Evolutionary conservation across 2,113 vertebrate genomes (phyloP).

Genomic region (Egretta garzetta): DNA sequence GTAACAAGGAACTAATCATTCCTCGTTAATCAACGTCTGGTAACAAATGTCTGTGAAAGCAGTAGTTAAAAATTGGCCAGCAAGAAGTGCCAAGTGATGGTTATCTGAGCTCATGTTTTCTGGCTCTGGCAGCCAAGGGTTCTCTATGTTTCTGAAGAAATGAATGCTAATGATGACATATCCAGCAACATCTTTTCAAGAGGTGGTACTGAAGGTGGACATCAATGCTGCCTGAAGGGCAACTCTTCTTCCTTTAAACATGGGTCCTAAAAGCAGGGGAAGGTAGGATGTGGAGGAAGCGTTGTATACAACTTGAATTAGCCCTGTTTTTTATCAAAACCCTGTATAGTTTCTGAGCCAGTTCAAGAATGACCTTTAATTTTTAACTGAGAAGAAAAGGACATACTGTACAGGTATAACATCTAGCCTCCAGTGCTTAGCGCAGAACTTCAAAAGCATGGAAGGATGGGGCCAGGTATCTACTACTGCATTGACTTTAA

Average conservation of each 20-base stretch:
- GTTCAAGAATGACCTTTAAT: background rate
- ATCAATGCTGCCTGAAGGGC: background rate
- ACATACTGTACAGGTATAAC: background rate
- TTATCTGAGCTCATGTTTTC: background rate
- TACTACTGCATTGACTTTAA: background rate
- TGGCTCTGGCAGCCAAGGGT: background rate
- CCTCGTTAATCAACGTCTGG: accelerated
- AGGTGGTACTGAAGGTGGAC: background rate
- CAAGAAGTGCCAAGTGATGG: background rate
- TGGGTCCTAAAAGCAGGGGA: background rate
- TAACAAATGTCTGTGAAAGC: background rate
- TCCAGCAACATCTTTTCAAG: background rate
- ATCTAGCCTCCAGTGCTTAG: background rate
- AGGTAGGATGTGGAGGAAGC: background rate
- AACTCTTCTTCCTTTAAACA: background rate
- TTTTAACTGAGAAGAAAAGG: background rate
- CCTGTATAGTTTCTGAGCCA: background rate
- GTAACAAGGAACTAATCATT: background rate
- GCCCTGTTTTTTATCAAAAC: background rate
- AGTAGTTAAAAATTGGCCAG: background rate
- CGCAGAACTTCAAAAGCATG: background rate
- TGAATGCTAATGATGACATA: background rate
- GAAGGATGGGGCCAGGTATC: background rate
- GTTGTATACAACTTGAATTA: background rate
- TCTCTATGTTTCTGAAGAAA: background rate